Evolutionary conservation across 2,797 vertebrate species (phyloP).

Genomic region (Bradypodion pumilum): DNA sequence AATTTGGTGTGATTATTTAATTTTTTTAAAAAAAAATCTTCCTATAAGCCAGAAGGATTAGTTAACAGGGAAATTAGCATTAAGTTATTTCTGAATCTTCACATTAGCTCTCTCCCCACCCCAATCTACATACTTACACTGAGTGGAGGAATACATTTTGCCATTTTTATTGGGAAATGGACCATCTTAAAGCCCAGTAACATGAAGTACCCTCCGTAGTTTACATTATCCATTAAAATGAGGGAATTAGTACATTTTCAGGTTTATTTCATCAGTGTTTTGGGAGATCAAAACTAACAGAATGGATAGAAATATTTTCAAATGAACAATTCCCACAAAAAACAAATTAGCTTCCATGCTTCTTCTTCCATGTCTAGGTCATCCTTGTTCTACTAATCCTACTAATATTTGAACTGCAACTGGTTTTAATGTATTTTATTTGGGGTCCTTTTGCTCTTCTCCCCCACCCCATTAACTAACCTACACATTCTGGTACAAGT

Average conservation of each 20-base stretch:
- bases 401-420: neutral
- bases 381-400: neutral
- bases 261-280: neutral
- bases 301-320: neutral
- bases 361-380: neutral
- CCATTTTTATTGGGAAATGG: neutral
- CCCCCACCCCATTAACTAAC: constrained; percentile 44
- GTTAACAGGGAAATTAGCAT: no score
- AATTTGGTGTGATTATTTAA: neutral
- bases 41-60: no score
- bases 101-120: neutral
- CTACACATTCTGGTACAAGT: constrained; percentile 67
- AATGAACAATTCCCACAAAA: neutral
- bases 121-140: neutral
- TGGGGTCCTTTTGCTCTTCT: neutral
- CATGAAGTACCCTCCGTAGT: neutral
- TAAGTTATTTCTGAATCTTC: no score
- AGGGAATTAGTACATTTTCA: neutral
- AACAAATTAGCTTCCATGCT: neutral
- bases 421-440: neutral
- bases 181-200: neutral
- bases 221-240: constrained; percentile 1
- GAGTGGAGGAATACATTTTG: neutral
- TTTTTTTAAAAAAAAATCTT: neutral
- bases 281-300: neutral